Base-by-base conservation (phyloP, 2,113 vertebrate species). In the Eubucco bourcierii region DNA sequence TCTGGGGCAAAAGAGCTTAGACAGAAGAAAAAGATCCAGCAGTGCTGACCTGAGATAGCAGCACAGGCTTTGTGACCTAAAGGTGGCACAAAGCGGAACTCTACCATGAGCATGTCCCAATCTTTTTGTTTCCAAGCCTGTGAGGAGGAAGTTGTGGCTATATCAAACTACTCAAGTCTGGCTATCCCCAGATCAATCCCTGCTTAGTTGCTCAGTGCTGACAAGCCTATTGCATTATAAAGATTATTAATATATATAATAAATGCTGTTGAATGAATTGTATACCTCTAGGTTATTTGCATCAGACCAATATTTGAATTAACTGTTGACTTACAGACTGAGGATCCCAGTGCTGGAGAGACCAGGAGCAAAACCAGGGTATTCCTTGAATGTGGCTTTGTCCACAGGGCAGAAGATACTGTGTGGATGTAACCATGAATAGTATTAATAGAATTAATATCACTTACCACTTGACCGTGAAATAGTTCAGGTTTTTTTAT, bases 31-130 rank as follows among this genome's bases (percentile, higher is more conserved):
- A 16, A 55, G 20, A 61, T 80, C 50, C 53, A 53, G 5, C 23
- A 68, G 8, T 71, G 27, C 60, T 79, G 44, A 56, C 19, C 61
- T 75, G 31, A 39, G 29, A 13, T 68, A 75, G 8, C 21, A 47
- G 25, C 21, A 37, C 21, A 60, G 47, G 2, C 60, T 60, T 86
- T 41, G 39, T 64, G 34, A 44, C 18, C 37, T 68, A 44, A 71
- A 46, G 21, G 4, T 67, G 29, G 5, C 9, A 2, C 37, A 46
- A 47, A 79, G 18, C 7, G 23, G 10, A 80, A 33, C 23, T 72
- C 37, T 81, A 20, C 24, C 14, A 1, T 18, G 27, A 27, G 9
- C 1, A 1, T 24, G 9, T 29, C 31, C 9, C 9, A 16, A 4
- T 28, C 9, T 60, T 83, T 46, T 44, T 6, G 12, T 52, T 59